Percentiles rank a stretch among this genome's conserved stretches.
Evolutionary conservation across 2,888 invertebrate genomes (phyloP).

Genomic region (Perdita meconis): DNA sequence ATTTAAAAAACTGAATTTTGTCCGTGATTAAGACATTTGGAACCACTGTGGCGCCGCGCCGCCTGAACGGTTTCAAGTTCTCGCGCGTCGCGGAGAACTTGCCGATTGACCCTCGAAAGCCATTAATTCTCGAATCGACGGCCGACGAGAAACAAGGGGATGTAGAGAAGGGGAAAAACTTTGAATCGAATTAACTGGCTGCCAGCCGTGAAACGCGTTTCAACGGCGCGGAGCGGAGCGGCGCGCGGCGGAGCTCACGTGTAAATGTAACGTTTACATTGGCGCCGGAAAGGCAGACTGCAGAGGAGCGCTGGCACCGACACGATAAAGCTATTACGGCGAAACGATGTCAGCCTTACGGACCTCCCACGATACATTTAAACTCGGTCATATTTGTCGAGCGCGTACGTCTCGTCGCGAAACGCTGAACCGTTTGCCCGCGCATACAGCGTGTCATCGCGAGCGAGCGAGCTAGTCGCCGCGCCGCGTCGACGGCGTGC

Average conservation of each 20-base stretch:
- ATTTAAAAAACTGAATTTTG: too few relatives aligned
- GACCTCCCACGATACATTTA: conserved; percentile 31
- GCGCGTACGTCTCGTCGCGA: not conserved
- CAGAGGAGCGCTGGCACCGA: conserved; percentile 27
- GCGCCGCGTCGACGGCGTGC: not conserved
- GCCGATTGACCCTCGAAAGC: not conserved
- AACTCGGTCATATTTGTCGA: conserved; percentile 34
- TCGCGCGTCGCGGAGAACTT: not conserved
- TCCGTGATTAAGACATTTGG: too few relatives aligned
- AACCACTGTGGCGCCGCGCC: too few relatives aligned
- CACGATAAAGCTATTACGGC: conserved; percentile 42
- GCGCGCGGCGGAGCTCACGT: conserved; percentile 33
- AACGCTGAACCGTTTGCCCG: conserved; percentile 9
- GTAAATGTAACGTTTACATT: conserved; percentile 40
- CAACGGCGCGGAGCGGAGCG: too few relatives aligned
- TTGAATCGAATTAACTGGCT: conserved; percentile 26
- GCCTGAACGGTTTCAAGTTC: not conserved
- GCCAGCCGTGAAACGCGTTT: not conserved
- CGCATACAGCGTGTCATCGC: not conserved
- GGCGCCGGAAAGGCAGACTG: conserved; percentile 24
- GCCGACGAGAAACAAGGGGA: not conserved
- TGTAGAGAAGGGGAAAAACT: not conserved
- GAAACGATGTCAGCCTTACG: conserved; percentile 31
- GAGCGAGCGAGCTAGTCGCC: too few relatives aligned
- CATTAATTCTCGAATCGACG: not conserved